Evolutionary conservation across 2,888 invertebrate species (phyloP).

Genomic region (Onchidella celtica): DNA sequence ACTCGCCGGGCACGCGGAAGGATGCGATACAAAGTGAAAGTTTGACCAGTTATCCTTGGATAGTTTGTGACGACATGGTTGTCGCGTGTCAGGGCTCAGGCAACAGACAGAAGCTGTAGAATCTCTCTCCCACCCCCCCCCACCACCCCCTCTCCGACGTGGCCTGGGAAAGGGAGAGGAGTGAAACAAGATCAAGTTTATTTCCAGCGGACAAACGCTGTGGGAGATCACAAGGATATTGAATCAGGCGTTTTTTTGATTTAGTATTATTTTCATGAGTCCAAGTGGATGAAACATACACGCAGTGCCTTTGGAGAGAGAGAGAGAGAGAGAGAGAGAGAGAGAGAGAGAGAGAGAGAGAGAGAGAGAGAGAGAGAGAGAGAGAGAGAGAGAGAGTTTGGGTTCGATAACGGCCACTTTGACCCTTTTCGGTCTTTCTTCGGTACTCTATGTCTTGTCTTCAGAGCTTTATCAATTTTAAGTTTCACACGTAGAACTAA

Average conservation of each 20-base stretch:
- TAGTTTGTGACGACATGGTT: slow-evolving; percentile 31
- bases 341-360: slow-evolving; percentile 25
- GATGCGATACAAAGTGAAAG: not conserved
- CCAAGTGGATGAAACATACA: not conserved
- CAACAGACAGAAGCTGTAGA: not conserved
- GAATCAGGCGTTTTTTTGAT: no score
- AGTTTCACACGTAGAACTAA: no score
- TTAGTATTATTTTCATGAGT: no score
- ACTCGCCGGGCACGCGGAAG: not conserved
- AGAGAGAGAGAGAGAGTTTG: no score
- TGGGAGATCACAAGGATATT: no score
- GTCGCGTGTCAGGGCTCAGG: slow-evolving; percentile 6
- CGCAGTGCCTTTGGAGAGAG: not conserved
- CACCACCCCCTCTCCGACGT: no score
- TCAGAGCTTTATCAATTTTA: no score
- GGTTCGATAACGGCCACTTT: no score
- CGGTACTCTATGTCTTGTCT: no score
- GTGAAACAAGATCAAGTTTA: not conserved
- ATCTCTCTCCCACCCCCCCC: not conserved
- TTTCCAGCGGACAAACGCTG: no score
- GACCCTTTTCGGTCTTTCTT: no score
- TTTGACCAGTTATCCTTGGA: slow-evolving; percentile 32
- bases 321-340: not conserved
- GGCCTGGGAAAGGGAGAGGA: not conserved
- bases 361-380: slow-evolving; percentile 23